Evolutionary conservation across 2,797 vertebrate genomes (phyloP), one percentile per base, ranked within the genome.

Genomic region (Myotis daubentonii): DNA sequence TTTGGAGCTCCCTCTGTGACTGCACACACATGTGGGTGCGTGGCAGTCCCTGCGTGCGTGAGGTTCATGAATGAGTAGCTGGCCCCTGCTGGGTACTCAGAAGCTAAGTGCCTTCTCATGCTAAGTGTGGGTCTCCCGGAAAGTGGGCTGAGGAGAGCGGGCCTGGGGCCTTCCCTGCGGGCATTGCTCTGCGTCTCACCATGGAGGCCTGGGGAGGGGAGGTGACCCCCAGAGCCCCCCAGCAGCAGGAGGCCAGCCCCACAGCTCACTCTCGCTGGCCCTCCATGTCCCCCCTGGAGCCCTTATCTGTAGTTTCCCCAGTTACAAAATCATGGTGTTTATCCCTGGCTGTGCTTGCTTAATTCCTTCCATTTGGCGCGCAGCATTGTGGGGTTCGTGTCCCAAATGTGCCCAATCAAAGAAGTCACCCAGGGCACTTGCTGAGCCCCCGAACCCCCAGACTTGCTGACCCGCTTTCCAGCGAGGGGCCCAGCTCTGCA

Each of bases 11-110:
- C 51, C 10, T 41, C 30, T 65, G 38, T 11, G 28, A 16, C 28
- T 23, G 51, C 22, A 22, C 23, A 36, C n/a, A 13, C 5, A 0
- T 20, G 20, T 23, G 19, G 0, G 0, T 11, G 2, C 5, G 3
- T 16, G 19, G 23, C 16, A 36, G 49, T 22, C 71, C 5, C 0
- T 1, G 22, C 11, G 8, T 68, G 23, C 1, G 0, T 16, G 75
- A 30, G 23, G 38, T 15, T 22, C 33, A 4, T 19, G 74, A 36
- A 51, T 2, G 2, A 30, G 53, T 5, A 2, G 13, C 8, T 4
- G n/a, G 75, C 41, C n/a, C 47, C 33, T 71, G 7, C 44, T 13
- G 22, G 41, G 23, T 11, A 3, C 5, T 30, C 60, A 30, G 60
- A 30, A 62, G 60, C 60, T 30, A 30, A 30, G 60, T 30, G 57